Conservation (phyloP, 2,797 vertebrate genomes). For the Oreonectes daqikongensis region DNA sequence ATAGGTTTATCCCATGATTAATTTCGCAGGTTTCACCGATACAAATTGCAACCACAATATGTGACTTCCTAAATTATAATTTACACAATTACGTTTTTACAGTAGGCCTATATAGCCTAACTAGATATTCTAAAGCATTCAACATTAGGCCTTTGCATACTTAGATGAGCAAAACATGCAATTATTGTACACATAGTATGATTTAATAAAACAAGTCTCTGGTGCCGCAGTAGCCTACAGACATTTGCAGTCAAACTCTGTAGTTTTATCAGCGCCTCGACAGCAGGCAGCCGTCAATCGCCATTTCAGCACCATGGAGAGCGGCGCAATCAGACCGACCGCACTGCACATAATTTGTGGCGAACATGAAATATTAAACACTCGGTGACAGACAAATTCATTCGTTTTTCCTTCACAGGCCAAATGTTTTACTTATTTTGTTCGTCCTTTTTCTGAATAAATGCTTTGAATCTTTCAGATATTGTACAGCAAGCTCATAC, state of each 20-base stretch:
- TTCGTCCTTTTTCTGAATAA: background rate
- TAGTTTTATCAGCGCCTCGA: slow-evolving; percentile 51
- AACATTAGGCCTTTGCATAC: background rate
- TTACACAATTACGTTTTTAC: background rate
- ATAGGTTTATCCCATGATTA: background rate
- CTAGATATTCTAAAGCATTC: background rate
- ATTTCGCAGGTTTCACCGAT: background rate
- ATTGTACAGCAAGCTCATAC: slow-evolving; percentile 2
- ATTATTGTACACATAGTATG: background rate
- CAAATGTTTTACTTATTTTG: background rate
- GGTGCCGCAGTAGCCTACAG: background rate
- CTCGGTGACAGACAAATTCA: background rate
- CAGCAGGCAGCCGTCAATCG: slow-evolving; percentile 4
- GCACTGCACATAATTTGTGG: background rate
- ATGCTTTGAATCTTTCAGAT: slow-evolving; percentile 10
- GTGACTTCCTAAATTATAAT: background rate
- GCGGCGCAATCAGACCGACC: background rate
- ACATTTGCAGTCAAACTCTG: background rate
- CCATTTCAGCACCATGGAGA: slow-evolving; percentile 47
- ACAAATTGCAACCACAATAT: background rate
- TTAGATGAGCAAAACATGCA: background rate
- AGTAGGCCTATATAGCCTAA: too few species aligned
- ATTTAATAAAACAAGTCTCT: background rate
- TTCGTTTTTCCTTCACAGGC: background rate
- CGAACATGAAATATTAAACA: slow-evolving; percentile 15